These are phyloP conservation scores for Chionis minor DNA, from an alignment of 2,113 vertebrate species.

Conservation along the genomic window DNA sequence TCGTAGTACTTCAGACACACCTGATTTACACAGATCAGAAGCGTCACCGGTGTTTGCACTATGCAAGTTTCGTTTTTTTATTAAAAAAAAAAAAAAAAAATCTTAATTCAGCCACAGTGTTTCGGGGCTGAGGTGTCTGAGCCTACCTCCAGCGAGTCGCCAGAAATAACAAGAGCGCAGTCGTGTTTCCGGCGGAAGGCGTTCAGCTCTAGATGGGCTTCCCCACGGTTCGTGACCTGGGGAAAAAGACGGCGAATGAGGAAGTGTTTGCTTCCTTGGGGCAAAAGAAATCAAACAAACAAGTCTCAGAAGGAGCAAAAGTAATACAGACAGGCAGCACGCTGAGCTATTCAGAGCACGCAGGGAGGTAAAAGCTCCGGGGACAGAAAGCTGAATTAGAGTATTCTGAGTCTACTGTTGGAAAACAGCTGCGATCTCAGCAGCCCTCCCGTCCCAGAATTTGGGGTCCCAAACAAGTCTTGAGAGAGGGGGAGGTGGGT, in stretches of 20 bases:
- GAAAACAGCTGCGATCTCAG: neutral
- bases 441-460: neutral
- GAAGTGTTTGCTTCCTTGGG: neutral
- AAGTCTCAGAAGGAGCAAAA: neutral
- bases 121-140: fast-evolving
- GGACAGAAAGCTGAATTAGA: neutral
- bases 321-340: neutral
- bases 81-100: neutral
- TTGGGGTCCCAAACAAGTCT: neutral
- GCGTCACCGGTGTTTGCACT: fast-evolving
- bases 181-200: constrained; percentile 96
- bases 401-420: neutral
- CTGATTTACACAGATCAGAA: constrained; percentile 57
- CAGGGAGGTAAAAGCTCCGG: neutral
- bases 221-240: constrained; percentile 93
- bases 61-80: neutral
- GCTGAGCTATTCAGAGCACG: neutral
- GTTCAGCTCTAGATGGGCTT: constrained; percentile 95
- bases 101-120: neutral
- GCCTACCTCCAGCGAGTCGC: constrained; percentile 92
- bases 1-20: constrained; percentile 97
- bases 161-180: constrained; percentile 95
- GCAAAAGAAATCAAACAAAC: neutral
- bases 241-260: neutral
- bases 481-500: neutral